Evolutionary conservation across 2,888 invertebrate genomes (phyloP), one percentile per base, ranked within the genome.

Genomic region (Gastrophysa polygoni): DNA sequence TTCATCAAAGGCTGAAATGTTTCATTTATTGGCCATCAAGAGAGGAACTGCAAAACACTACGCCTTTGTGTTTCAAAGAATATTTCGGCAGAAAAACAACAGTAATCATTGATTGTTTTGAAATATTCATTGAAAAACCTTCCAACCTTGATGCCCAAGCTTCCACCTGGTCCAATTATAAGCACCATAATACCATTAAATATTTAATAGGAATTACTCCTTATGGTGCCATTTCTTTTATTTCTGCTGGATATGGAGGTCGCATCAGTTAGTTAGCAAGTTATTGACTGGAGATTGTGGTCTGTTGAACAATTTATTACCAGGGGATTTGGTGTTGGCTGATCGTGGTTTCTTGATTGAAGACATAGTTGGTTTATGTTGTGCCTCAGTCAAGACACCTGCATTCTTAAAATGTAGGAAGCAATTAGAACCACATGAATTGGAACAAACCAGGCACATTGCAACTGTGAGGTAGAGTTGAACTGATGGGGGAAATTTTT

Each of bases 131-230:
- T 51, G 60, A 68, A 55, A 59, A 50, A 50, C 61, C 66, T 20
- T 44, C 16, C 18, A 44, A 44, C 16, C 44, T 44, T 44, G 17
- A 44, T 44, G 59, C 65, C 18, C 28, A 51, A 43, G 55, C 56
- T 20, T 50, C 58, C 55, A 55, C 61, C n/a, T 70, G 65, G 63
- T 69, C 67, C 8, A 63, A 65, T 44, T 65, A 70, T 51, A 69
- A 68, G 48, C 60, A 67, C 29, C 63, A 67, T 21, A 43, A 68
- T 38, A 70, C 67, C 4, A 48, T 70, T 7, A 44, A 44, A 44
- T 44, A 18, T 44, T 16, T 44, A 48, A 67, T 70, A 57, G 67
- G 65, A 32, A 63, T 67, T 14, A 61, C 63, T 16, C 59, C 67
- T 1, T 57, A 61, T 46, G 67, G 64, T n/a, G 20, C 29, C 24